Evolutionary conservation across 2,797 vertebrate genomes (phyloP).

Genomic region (Lemur catta): DNA sequence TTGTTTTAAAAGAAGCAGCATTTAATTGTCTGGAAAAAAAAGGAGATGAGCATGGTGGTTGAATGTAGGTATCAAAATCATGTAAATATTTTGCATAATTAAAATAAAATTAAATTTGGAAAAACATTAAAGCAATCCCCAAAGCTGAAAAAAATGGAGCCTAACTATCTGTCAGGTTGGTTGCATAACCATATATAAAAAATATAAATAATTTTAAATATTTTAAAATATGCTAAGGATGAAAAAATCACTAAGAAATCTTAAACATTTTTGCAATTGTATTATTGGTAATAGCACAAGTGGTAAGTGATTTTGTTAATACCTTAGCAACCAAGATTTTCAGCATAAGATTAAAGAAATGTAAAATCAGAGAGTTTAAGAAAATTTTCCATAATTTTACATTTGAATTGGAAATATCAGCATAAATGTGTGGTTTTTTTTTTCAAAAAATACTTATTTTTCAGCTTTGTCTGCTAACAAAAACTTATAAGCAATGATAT

Average conservation of each 20-base stretch:
- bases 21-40: not conserved
- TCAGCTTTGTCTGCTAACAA: not conserved
- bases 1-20: constrained; percentile 24
- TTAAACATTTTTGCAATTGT: not conserved
- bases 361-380: not conserved
- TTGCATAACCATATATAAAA: not conserved
- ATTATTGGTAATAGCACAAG: not conserved
- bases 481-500: not conserved
- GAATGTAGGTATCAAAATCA: not conserved
- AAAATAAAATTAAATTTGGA: constrained; percentile 12
- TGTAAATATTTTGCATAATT: not conserved
- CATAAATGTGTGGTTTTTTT: not conserved
- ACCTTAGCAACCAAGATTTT: not conserved
- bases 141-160: not conserved
- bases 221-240: not conserved
- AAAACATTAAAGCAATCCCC: not conserved
- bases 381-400: not conserved
- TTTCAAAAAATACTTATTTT: not conserved
- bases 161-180: not conserved
- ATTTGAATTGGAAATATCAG: not conserved
- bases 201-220: not conserved
- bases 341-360: not conserved
- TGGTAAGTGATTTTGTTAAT: not conserved
- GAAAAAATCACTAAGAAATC: not conserved
- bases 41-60: not conserved